A percentile compares a stretch with the other conserved stretches of the same genome.
Conservation (phyloP, 2,888 invertebrate species). For the Cantharis flavilabris region DNA sequence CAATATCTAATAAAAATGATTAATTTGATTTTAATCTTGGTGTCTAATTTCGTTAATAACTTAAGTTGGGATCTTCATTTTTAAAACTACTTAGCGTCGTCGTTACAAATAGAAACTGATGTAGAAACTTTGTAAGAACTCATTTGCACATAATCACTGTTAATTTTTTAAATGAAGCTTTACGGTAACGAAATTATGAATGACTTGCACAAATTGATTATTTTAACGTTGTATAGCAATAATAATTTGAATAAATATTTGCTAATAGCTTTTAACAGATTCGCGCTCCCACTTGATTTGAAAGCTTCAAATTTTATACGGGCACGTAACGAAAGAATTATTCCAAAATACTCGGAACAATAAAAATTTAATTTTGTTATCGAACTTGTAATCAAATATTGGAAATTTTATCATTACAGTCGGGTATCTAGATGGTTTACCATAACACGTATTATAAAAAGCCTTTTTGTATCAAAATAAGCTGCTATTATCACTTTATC, state of each 20-base stretch:
- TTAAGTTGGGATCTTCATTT: neutral
- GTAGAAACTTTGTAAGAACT: neutral
- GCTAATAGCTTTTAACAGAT: neutral
- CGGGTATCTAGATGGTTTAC: neutral
- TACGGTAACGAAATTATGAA: neutral
- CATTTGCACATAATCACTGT: neutral
- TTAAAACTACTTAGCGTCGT: neutral
- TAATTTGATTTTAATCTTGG: slow-evolving; percentile 13
- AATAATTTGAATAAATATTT: neutral
- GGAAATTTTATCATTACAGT: neutral
- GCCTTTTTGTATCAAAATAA: neutral
- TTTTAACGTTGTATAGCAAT: neutral
- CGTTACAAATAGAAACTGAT: neutral
- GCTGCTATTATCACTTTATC: neutral
- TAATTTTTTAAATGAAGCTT: neutral
- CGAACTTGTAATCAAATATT: neutral
- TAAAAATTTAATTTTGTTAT: neutral
- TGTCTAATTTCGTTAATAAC: slow-evolving; percentile 2
- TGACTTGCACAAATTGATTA: neutral
- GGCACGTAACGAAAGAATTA: neutral
- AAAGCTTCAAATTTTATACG: neutral
- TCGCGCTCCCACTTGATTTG: neutral
- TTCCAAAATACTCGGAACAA: neutral
- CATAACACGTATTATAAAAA: neutral
- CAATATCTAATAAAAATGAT: slow-evolving; percentile 10